Base-by-base conservation (phyloP, 2,888 invertebrate genomes). In the Sclerodermus sp. region DNA sequence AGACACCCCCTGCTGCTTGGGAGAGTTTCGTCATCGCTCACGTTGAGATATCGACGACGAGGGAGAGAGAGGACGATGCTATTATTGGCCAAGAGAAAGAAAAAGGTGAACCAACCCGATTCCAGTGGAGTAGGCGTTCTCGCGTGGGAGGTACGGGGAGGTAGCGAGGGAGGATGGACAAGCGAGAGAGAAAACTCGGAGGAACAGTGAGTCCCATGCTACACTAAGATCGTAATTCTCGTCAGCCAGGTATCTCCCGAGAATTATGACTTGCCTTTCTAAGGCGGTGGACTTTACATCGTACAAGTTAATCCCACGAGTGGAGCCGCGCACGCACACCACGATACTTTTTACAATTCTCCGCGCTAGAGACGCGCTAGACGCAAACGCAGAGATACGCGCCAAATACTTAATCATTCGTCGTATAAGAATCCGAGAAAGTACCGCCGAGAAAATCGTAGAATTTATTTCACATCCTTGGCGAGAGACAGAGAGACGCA, bases 291-390 rank as follows among this genome's bases (percentile, higher is more conserved):
- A 60, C 61, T 70, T n/a, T n/a, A n/a, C n/a, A n/a, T 68, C 66
- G 63, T 73, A 74, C 73, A 74, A 74, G 74, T 74, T 74, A 74
- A 74, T 74, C 72, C 70, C 63, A 69, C 63, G 60, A 68, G 62
- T 59, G 60, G 60, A 54, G 53, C 57, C 58, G 46, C 59, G 59
- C 55, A 57, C 58, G n/a, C n/a, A n/a, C n/a, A n/a, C 60, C 56
- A 54, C 47, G 51, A 53, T 34, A 47, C 38, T 38, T 30, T 42
- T 13, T 15, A n/a, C 16, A 41, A 31, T 15, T 14, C 32, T 16
- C 1, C 3, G n/a, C 29, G 18, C 30, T 18, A 36, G 42, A 30
- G n/a, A 41, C 39, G 42, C 14, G 37, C 47, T 52, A 47, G 52
- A 52, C 53, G 54, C 49, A n/a, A n/a, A n/a, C n/a, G n/a, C n/a